Conservation (phyloP, 2,888 invertebrate species). For the Cerastoderma edule region DNA sequence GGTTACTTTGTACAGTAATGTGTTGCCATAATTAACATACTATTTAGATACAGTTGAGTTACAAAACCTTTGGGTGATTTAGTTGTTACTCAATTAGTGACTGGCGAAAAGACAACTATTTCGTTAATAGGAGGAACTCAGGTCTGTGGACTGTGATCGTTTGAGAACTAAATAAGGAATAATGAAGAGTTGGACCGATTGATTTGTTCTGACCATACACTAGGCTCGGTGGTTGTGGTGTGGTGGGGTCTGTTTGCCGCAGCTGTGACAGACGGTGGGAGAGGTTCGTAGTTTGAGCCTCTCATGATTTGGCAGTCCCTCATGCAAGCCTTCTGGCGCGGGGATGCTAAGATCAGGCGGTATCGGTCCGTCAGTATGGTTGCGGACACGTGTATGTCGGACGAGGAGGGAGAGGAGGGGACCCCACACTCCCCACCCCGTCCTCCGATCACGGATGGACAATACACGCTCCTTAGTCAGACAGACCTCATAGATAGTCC, state of each 20-base stretch:
- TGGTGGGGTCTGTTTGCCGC: neutral
- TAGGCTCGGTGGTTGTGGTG: no score
- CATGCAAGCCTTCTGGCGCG: slow-evolving; percentile 61
- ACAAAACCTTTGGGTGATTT: no score
- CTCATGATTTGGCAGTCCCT: slow-evolving; percentile 55
- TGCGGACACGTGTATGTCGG: slow-evolving; percentile 30
- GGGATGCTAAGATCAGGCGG: slow-evolving; percentile 35
- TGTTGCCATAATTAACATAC: no score
- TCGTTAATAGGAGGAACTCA: no score
- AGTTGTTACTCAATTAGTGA: no score
- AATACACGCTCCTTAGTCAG: slow-evolving; percentile 18
- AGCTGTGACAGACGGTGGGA: neutral
- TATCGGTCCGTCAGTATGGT: slow-evolving; percentile 52
- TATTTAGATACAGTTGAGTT: no score
- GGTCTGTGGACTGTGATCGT: no score
- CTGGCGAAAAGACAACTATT: no score
- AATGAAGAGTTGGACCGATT: no score
- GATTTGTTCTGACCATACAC: no score
- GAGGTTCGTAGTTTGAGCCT: slow-evolving; percentile 44
- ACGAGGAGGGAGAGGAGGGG: slow-evolving; percentile 47
- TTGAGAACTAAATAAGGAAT: no score
- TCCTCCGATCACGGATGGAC: slow-evolving; percentile 23
- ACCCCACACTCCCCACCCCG: slow-evolving; percentile 43
- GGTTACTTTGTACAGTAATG: no score
- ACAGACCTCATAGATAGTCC: neutral